phyloP scores from a whole-genome alignment of 1,140 invertebrate genomes.

The Carposina sasakii region DNA sequence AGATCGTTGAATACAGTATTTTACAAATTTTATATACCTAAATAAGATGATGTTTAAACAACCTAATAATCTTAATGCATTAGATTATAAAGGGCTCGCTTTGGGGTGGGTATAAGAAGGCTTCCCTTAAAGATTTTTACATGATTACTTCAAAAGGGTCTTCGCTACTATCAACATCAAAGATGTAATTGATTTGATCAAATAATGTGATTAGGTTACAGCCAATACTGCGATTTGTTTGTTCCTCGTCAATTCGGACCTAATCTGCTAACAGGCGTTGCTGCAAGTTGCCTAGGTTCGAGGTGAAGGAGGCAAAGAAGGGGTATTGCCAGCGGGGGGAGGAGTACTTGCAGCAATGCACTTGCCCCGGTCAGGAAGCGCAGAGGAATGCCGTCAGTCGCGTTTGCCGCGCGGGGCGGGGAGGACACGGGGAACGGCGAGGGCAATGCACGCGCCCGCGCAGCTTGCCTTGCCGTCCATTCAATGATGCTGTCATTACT shows the following conservation, averaged over 20 bases:
- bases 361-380: conserved; percentile 70
- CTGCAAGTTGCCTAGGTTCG: no score
- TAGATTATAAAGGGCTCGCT: conserved; percentile 45
- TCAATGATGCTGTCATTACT: conserved; percentile 57
- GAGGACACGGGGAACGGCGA: conserved; percentile 32
- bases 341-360: conserved; percentile 55
- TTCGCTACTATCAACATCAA: conserved; percentile 22
- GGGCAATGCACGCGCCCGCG: conserved; percentile 65
- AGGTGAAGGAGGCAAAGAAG: conserved; percentile 19
- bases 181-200: conserved; percentile 13
- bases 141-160: conserved; percentile 43
- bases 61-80: conserved; percentile 60
- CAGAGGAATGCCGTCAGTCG: conserved; percentile 66
- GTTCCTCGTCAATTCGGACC: no score
- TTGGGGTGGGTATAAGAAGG: conserved; percentile 24
- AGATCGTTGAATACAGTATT: no score
- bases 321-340: conserved; percentile 23
- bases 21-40: conserved; percentile 8
- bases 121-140: conserved; percentile 41
- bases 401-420: conserved; percentile 41
- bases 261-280: no score
- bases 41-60: conserved; percentile 44
- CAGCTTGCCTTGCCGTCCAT: conserved; percentile 57
- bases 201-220: neutral
- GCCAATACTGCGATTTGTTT: no score